Conservation (phyloP, 2,888 invertebrate genomes). For the Trichogramma evanescens region DNA sequence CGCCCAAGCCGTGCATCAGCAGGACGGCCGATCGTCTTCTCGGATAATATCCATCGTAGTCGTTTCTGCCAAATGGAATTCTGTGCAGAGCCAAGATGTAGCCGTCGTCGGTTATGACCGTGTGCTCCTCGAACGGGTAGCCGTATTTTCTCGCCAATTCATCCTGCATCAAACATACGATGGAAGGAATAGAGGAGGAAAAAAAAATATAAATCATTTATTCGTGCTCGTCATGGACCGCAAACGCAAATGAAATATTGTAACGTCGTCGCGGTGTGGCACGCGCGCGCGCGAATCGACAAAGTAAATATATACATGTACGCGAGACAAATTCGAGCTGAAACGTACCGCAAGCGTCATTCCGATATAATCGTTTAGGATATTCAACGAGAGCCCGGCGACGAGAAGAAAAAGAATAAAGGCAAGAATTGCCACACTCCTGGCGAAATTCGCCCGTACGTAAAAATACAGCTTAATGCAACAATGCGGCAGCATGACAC, state of each 20-base stretch:
- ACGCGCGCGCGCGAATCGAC: too few relatives aligned
- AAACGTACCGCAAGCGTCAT: too few relatives aligned
- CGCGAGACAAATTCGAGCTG: too few relatives aligned
- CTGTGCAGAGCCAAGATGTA: slow-evolving; percentile 50
- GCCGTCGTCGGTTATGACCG: slow-evolving; percentile 46
- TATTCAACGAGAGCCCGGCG: slow-evolving; percentile 12
- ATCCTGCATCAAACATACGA: slow-evolving; percentile 2
- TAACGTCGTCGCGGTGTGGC: too few relatives aligned
- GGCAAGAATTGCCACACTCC: background rate
- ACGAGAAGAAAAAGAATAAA: background rate
- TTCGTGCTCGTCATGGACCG: background rate
- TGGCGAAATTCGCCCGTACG: too few relatives aligned
- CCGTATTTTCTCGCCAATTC: slow-evolving; percentile 46
- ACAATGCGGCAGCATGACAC: too few relatives aligned
- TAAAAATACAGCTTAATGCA: too few relatives aligned
- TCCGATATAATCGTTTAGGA: too few relatives aligned
- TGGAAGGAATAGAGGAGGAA: background rate
- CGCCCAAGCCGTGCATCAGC: slow-evolving; percentile 57
- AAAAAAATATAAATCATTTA: background rate
- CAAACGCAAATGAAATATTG: too few relatives aligned
- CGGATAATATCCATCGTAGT: slow-evolving; percentile 3
- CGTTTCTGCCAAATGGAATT: slow-evolving; percentile 45
- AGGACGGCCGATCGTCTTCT: slow-evolving; percentile 42
- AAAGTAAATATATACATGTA: too few relatives aligned
- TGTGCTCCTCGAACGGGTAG: slow-evolving; percentile 48